Base-by-base conservation (phyloP, 2,888 invertebrate genomes). In the Phortica magna region DNA sequence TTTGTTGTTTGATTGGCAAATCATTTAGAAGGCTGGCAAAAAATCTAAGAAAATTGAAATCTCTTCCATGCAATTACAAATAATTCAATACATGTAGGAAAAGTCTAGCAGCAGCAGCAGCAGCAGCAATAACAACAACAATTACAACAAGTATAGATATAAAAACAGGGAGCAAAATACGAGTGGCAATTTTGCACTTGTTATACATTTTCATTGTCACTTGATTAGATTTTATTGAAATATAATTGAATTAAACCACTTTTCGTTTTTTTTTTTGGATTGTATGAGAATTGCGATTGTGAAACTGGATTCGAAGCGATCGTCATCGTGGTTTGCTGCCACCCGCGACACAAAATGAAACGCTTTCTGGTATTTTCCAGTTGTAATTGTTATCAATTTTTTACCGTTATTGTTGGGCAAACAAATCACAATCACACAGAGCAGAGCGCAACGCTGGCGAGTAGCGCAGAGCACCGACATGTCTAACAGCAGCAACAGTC, bases 181-280 rank as follows among this genome's bases (percentile, higher is more conserved):
- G 42, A 59, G 61, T 22, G 43, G 43, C 55, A 71, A 72, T 64
- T 71, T 48, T 64, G 71, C 53, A 61, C 48, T 73, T 74, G 64
- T 59, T 31, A 19, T 64, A 19, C 12, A 71, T 79, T 77, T 82
- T 81, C 77, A 81, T 85, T 83, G 84, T 81, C 81, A 82, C 73
- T 85, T 88, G 88, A 89, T 89, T 85, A 81, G 83, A 85, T 82
- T 86, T 89, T 83, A 89, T 89, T 89, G 87, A 83, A 85, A 82
- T 83, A 79, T 86, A 87, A 89, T 89, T 86, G 81, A 88, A 89
- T 89, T 84, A 84, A 85, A 85, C 80, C 75, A 80, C 61, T 73
- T 67, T 77, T 67, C 14, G 82, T 79, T 82, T 77, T 82, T 83
- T 86, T 86, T 82, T 61, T 80, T 59, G 19, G 61, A 19, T 10